Base-by-base conservation (phyloP, 2,113 vertebrate species). In the Esox niger region DNA sequence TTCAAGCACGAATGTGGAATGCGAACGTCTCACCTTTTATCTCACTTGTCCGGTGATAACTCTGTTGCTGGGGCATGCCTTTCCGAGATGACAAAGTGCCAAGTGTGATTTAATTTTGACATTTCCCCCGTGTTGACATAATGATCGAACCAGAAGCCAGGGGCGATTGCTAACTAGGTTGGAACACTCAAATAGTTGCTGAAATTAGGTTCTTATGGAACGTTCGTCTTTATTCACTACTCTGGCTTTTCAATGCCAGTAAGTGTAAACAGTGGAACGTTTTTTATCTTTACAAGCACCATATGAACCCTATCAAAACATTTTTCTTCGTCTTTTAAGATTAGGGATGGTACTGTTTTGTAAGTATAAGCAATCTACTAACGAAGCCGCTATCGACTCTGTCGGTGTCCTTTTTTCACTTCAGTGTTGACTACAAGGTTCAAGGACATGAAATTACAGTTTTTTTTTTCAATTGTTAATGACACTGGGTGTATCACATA, bases 1-100 rank as follows among this genome's bases (percentile, higher is more conserved):
- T 90, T 90, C 84, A 83, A 89, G 88, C 88, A 88, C 85, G 84
- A 89, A 88, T 70, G 82, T 88, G 88, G 90, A 91, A 90, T 91
- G 89, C 86, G 85, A 88, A 83, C 84, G 83, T 84, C 88, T 89
- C 84, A 89, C 85, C 81, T 87, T 89, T 84, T 78, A 82, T 82
- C 74, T 86, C 74, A 72, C 13, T 74, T 77, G 86, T 84, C 81
- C 83, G 80, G 82, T 75, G 70, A 80, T 82, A 17, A 6, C 17
- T 7, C 81, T 8, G 78, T 77, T 88, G 88, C 87, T 23, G 64
- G 83, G 81, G 88, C 84, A 86, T 81, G 86, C 76, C 86, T 87
- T 74, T n/a, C 62, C 75, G 65, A 33, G 11, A 23, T 35, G 59
- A 2, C 59, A 13, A 71, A 54, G 70, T 64, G 82, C 82, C 80